Percentiles rank a stretch among this genome's conserved stretches.
Evolutionary conservation across 2,113 vertebrate genomes (phyloP).

Genomic region (Capreolus pygargus): DNA sequence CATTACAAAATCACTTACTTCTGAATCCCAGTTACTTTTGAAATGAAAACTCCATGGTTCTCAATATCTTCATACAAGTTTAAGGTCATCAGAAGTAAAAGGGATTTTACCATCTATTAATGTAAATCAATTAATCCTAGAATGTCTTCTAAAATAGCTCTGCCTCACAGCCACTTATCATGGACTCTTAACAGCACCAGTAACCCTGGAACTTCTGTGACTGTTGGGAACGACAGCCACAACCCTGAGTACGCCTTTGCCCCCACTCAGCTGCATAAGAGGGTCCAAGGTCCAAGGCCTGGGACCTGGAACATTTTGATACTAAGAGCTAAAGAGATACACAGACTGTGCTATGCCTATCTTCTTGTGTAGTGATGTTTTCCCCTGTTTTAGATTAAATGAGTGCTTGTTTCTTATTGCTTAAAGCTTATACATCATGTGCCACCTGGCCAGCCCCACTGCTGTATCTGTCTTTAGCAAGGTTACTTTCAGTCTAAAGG

Average conservation of each 20-base stretch:
- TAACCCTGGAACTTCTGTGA: not conserved
- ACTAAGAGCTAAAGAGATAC: not conserved
- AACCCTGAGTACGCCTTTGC: no score
- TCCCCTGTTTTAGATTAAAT: not conserved
- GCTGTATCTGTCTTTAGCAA: not conserved
- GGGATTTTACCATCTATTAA: not conserved
- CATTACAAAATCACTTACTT: not conserved
- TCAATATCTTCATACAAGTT: not conserved
- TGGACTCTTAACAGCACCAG: not conserved
- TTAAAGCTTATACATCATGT: not conserved
- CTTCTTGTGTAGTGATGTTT: not conserved
- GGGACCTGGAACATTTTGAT: not conserved
- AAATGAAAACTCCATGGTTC: not conserved
- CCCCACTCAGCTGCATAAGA: not conserved
- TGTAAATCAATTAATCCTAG: not conserved
- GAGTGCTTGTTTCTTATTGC: not conserved
- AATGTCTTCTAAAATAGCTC: not conserved
- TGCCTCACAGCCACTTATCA: not conserved
- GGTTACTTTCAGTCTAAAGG: no score
- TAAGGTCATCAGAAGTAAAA: not conserved
- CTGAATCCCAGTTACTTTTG: not conserved
- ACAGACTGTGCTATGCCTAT: not conserved
- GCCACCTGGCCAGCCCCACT: not conserved
- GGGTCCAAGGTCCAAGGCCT: not conserved
- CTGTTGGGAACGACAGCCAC: not conserved